Base-by-base conservation (phyloP, 2,888 invertebrate genomes). In the Serrognathus titanus region DNA sequence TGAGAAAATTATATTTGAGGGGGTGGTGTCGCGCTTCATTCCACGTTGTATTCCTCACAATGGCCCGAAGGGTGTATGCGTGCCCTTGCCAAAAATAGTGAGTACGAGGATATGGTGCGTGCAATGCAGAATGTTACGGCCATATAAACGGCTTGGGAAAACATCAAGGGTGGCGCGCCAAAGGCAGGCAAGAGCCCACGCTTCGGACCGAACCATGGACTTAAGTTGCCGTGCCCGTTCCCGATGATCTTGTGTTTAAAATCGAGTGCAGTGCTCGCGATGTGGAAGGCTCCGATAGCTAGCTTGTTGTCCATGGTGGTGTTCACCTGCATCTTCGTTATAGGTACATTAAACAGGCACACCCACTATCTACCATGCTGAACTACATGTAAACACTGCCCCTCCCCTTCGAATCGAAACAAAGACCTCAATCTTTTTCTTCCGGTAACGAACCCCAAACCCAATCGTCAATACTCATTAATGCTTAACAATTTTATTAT, bases 311-410 rank as follows among this genome's bases (percentile, higher is more conserved):
- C 69, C 62, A 65, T 74, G 63, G 64, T 76, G 64, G 63, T 75
- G 66, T 65, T 75, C 66, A 71, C 72, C 65, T 73, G 70, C 66
- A 69, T 76, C 66, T 71, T 74, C 66, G 68, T 70, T 63, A 70
- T 74, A 71, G 77, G 77, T 77, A 75, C 74, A 70, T 51, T 40
- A 57, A n/a, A 61, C 41, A 37, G 76, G 71, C 76, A 76, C 76
- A 75, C 76, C 76, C 76, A 75, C 74, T 68, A 31, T 31, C 24
- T 31, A 64, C 66, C 71, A 72, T 69, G 71, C 71, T 71, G 71
- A 68, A 64, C 68, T 71, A 71, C 73, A 75, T 76, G 76, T 77
- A 76, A 76, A 77, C 77, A 77, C 68, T 70, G 75, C 76, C 76
- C 76, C 76, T 76, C 76, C 75, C 77, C 76, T 74, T 68, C 66